phyloP scores from a whole-genome alignment of 2,113 vertebrate genomes.

The Phalacrocorax aristotelis region DNA sequence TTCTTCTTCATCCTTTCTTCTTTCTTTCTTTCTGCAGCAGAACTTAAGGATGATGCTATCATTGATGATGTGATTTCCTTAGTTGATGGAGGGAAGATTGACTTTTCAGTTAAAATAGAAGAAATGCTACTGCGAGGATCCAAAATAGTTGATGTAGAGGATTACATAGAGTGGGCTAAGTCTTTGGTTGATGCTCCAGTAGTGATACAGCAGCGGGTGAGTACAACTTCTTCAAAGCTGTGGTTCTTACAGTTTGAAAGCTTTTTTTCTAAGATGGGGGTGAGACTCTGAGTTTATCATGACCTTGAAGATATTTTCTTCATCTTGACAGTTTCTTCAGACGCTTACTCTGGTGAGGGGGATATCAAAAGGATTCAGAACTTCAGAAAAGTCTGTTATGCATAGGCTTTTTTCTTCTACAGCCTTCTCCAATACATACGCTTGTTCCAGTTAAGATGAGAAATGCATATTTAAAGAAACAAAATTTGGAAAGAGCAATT shows the following conservation, averaged over 20 bases:
- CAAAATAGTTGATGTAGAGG: slow-evolving; percentile 58
- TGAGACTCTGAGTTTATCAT: background rate
- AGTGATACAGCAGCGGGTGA: slow-evolving; percentile 72
- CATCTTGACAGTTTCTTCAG: background rate
- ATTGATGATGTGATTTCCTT: slow-evolving; percentile 81
- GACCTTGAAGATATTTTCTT: background rate
- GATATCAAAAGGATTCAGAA: background rate
- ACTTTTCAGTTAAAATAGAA: slow-evolving; percentile 74
- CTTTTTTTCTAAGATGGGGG: background rate
- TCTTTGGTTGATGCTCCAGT: slow-evolving; percentile 76
- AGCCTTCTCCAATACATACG: slow-evolving; percentile 78
- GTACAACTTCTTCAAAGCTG: background rate
- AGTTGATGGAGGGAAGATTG: slow-evolving; percentile 80
- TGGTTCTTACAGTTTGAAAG: background rate
- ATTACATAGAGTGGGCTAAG: slow-evolving; percentile 81
- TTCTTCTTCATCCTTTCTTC: background rate
- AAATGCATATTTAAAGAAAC: slow-evolving; percentile 71
- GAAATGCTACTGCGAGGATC: slow-evolving; percentile 71
- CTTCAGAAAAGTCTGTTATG: background rate
- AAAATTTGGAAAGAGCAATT: slow-evolving; percentile 80
- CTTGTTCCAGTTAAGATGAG: slow-evolving; percentile 80
- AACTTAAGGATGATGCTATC: background rate
- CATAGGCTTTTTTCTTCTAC: background rate
- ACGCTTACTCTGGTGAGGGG: background rate
- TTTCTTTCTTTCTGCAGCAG: slow-evolving; percentile 21